phyloP scores from a whole-genome alignment of 2,797 vertebrate genomes.

The Buceros bicornis region DNA sequence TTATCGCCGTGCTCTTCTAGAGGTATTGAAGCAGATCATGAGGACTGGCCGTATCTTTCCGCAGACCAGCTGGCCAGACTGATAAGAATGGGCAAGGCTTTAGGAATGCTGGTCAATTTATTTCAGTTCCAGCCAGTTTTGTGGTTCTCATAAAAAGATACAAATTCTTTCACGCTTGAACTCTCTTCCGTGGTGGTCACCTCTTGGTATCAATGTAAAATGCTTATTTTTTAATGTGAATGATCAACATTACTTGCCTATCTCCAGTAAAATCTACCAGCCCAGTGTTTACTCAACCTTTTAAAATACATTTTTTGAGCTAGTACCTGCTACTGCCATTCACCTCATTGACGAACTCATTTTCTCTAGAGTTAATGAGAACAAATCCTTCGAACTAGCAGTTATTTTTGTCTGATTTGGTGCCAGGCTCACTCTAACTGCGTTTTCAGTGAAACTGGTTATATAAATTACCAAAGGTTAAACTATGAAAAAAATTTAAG shows the following conservation, averaged over 20 bases:
- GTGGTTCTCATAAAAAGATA: background rate
- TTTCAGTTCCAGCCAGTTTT: background rate
- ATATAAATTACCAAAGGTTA: slow-evolving; percentile 27
- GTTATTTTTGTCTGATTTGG: slow-evolving; percentile 19
- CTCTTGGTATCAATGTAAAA: background rate
- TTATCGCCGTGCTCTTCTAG: background rate
- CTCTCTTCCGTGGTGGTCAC: background rate
- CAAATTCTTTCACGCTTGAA: background rate
- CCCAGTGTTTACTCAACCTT: background rate
- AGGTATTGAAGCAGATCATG: background rate
- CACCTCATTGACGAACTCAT: background rate
- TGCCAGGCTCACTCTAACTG: background rate
- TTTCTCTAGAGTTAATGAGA: slow-evolving; percentile 50
- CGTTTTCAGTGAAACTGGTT: background rate
- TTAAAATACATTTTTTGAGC: background rate
- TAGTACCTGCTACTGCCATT: background rate
- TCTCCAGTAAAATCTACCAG: background rate
- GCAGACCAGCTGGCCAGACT: background rate
- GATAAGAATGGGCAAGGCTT: background rate
- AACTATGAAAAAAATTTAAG: slow-evolving; percentile 22
- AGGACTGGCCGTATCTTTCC: background rate
- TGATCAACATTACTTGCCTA: background rate
- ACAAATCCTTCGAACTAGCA: background rate
- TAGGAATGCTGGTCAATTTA: background rate
- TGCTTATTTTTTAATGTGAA: background rate